phyloP scores from a whole-genome alignment of 23 tunicate genomes.

The Oikopleura dioica region DNA sequence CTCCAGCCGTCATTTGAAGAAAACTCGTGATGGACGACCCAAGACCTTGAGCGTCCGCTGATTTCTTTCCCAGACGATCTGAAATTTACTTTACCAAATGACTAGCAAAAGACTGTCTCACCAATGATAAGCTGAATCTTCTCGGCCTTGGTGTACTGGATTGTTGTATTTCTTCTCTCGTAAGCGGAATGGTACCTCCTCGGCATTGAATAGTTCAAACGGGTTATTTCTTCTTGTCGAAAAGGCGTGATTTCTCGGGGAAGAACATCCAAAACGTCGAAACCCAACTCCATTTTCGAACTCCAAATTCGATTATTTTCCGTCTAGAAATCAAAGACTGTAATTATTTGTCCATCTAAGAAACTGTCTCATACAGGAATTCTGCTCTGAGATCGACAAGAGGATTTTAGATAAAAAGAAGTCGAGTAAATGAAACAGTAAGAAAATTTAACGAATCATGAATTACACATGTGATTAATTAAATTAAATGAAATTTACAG shows the following conservation, averaged over 20 bases:
- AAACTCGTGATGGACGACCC: not conserved
- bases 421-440: too few relatives aligned
- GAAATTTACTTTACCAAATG: too few relatives aligned
- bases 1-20: not conserved
- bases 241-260: not conserved
- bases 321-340: not conserved
- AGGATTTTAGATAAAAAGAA: too few relatives aligned
- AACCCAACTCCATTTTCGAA: not conserved
- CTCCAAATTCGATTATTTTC: not conserved
- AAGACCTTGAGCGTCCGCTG: not conserved
- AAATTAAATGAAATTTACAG: too few relatives aligned
- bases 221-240: not conserved
- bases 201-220: not conserved
- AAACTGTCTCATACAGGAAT: too few relatives aligned
- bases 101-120: too few relatives aligned
- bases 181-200: not conserved
- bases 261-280: not conserved
- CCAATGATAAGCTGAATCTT: not conserved
- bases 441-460: too few relatives aligned
- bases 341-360: too few relatives aligned
- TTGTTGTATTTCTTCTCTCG: not conserved
- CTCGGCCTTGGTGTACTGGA: not conserved
- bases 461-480: too few relatives aligned
- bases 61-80: not conserved
- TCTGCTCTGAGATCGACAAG: too few relatives aligned